phyloP scores from a whole-genome alignment of 2,113 vertebrate species.

The Callorhinus ursinus region DNA sequence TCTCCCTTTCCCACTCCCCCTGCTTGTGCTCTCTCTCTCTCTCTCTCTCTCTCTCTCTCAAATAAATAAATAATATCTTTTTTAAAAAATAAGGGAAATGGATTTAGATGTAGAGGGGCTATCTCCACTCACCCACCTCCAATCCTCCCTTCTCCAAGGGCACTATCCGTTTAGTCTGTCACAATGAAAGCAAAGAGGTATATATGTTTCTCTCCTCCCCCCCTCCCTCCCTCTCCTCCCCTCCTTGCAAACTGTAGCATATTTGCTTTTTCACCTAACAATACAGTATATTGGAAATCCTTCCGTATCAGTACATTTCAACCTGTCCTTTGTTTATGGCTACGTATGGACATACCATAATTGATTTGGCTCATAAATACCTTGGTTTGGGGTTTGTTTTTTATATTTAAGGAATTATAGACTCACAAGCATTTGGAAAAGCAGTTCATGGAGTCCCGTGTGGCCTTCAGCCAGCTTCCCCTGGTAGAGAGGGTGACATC shows the following conservation, averaged over 20 bases:
- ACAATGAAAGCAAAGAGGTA: background rate
- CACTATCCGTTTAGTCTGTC: background rate
- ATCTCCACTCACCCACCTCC: background rate
- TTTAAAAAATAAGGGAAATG: background rate
- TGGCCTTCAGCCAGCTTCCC: background rate
- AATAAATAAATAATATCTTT: background rate
- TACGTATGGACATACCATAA: background rate
- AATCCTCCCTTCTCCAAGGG: background rate
- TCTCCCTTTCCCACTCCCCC: background rate
- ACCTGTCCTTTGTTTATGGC: background rate
- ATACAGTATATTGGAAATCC: background rate
- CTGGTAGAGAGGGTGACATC: accelerated
- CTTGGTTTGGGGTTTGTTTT: too few relatives aligned
- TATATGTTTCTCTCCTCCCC: too few relatives aligned
- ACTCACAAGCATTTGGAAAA: background rate
- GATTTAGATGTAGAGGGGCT: background rate
- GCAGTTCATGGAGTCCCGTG: background rate
- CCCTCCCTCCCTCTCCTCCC: background rate
- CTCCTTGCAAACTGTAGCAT: background rate
- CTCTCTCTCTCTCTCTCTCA: background rate
- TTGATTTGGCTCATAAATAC: background rate
- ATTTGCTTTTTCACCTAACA: background rate
- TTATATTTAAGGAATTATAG: background rate
- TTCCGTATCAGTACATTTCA: background rate
- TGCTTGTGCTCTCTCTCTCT: background rate